These are phyloP conservation scores for Lampris megalopsis DNA, from an alignment of 2,113 vertebrate species.

Conservation along the genomic window DNA sequence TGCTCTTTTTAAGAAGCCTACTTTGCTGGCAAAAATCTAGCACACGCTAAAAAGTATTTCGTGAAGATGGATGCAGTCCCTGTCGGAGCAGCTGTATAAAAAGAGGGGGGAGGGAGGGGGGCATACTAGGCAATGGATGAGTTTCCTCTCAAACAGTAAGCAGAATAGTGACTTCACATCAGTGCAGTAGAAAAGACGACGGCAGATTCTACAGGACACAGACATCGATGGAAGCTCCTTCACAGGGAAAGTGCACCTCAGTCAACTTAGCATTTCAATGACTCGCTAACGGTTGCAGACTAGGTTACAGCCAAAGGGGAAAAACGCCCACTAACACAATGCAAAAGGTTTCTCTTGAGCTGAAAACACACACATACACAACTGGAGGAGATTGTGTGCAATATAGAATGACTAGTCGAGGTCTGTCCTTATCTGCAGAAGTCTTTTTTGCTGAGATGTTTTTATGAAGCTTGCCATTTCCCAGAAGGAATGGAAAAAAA, in stretches of 20 bases:
- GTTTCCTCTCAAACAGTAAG: slow-evolving; percentile 39
- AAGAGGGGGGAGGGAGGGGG: slow-evolving; percentile 34
- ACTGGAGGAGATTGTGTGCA: slow-evolving; percentile 13
- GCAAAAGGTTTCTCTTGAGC: background rate
- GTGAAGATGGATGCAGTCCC: slow-evolving; percentile 52
- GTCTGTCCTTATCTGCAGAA: slow-evolving; percentile 19
- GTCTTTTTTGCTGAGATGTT: slow-evolving; percentile 39
- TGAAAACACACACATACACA: too few relatives aligned
- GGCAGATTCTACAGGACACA: slow-evolving; percentile 45
- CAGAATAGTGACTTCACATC: slow-evolving; percentile 56
- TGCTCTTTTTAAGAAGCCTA: slow-evolving; percentile 41
- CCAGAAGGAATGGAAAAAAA: background rate
- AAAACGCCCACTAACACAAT: slow-evolving; percentile 15
- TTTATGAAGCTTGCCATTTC: slow-evolving; percentile 20
- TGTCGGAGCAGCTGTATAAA: slow-evolving; percentile 36
- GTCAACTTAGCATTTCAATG: slow-evolving; percentile 74
- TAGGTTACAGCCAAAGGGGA: slow-evolving; percentile 3
- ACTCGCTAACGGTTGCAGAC: slow-evolving; percentile 45
- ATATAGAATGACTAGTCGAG: slow-evolving; percentile 33
- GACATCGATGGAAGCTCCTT: slow-evolving; percentile 42
- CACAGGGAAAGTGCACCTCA: slow-evolving; percentile 50
- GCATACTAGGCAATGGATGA: slow-evolving; percentile 55
- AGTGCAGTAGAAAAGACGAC: slow-evolving; percentile 56
- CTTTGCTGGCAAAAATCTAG: slow-evolving; percentile 5
- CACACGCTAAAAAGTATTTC: slow-evolving; percentile 23